phyloP scores from a whole-genome alignment of 2,113 vertebrate species.

The Scytalopus superciliaris region DNA sequence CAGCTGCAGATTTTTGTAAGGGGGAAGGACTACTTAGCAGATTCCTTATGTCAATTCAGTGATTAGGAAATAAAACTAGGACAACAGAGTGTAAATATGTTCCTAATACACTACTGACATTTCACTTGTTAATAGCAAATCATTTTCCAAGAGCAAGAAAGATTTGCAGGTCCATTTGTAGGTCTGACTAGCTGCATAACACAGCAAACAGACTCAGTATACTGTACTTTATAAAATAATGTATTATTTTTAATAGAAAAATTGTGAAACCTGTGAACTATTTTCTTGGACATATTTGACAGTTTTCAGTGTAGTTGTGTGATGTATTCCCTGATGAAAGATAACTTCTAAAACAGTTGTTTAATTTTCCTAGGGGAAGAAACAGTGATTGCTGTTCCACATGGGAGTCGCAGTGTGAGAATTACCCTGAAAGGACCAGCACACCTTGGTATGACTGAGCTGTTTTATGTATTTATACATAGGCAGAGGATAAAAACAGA shows the following conservation, averaged over 20 bases:
- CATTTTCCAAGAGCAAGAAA: neutral
- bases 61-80: conserved; percentile 42
- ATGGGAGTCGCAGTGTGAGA: conserved; percentile 87
- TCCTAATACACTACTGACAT: conserved; percentile 12
- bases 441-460: conserved; percentile 77
- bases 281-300: conserved; percentile 8
- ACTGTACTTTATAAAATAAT: conserved; percentile 2
- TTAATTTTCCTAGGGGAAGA: conserved; percentile 82
- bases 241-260: conserved; percentile 21
- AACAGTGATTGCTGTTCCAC: conserved; percentile 85
- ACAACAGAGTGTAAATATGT: conserved; percentile 12
- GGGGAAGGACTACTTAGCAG: neutral
- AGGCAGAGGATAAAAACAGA: neutral
- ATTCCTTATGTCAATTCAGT: conserved; percentile 19
- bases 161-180: neutral
- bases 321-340: conserved; percentile 18
- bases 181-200: neutral
- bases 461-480: neutral
- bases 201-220: neutral
- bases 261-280: conserved; percentile 11
- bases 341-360: conserved; percentile 41
- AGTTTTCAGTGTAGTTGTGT: conserved; percentile 3
- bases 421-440: conserved; percentile 88
- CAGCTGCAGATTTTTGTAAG: conserved; percentile 50
- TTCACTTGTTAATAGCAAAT: conserved; percentile 2